Base-by-base conservation (phyloP, 2,113 vertebrate species). In the Cephalopterus ornatus region DNA sequence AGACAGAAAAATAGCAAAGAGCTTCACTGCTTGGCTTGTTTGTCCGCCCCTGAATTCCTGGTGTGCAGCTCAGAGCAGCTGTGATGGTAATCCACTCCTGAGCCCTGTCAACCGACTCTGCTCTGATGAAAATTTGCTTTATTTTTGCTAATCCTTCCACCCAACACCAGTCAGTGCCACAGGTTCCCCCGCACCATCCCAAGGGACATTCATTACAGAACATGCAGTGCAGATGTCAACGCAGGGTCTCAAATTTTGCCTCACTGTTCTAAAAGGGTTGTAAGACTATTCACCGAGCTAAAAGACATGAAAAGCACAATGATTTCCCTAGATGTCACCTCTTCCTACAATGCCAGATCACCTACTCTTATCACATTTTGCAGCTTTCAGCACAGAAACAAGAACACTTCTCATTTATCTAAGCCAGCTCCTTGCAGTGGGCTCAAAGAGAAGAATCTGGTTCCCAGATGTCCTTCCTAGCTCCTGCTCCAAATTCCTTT, bases 381-480 rank as follows among this genome's bases (percentile, higher is more conserved):
- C 42, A 92, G 70, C 22, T 77, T 90, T 77, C 47, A 77, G 68
- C 37, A 61, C 37, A 92, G 55, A 73, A 92, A 47, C 20, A 55
- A 49, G 46, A 80, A 63, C 0, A 0, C 11, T 32, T 79, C 58
- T 85, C 1, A 0, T 82, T 61, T 85, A 61, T 49, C 62, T 49
- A 72, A 85, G 77, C 11, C 77, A 82, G 56, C 68, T 63, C 68
- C 42, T 84, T 59, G 85, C 71, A 83, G 30, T 12, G 35, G 27
- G 46, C 82, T 94, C 46, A 41, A 42, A 66, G 39, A 83, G 71
- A 75, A 78, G 73, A 85, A 85, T 92, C 88, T 95, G 93, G 89
- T 42, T 96, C 30, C 70, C 95, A 96, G 81, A 95, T 94, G 89
- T 91, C 62, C 84, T 73, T 91, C 16, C 21, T 15, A 93, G n/a